Percentiles rank a stretch among this genome's conserved stretches.
phyloP scores from a whole-genome alignment of 2,888 invertebrate species.

The Eugnorisma glareosa region DNA sequence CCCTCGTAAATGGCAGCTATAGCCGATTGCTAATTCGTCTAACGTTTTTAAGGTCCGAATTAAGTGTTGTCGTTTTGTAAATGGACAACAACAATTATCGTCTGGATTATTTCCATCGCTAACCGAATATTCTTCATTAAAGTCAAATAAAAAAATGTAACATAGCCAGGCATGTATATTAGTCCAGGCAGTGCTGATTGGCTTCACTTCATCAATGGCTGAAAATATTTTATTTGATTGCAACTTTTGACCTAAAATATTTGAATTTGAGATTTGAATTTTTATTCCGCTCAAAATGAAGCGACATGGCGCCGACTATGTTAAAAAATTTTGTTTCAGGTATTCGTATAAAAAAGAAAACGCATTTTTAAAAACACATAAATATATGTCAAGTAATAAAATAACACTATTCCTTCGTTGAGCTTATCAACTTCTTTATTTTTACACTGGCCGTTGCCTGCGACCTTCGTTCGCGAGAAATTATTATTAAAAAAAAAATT shows the following conservation, averaged over 20 bases:
- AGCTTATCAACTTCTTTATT: not conserved
- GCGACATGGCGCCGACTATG: not conserved
- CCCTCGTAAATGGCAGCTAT: slow-evolving; percentile 25
- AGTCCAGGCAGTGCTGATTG: slow-evolving; percentile 27
- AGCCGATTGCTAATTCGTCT: slow-evolving; percentile 37
- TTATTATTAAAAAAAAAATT: too few species aligned
- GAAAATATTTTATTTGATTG: slow-evolving; percentile 23
- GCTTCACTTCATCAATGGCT: slow-evolving; percentile 36
- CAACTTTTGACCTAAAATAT: slow-evolving; percentile 23
- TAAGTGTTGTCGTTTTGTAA: slow-evolving; percentile 32
- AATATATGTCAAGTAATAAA: not conserved
- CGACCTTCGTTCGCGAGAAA: too few species aligned
- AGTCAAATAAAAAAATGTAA: slow-evolving; percentile 8
- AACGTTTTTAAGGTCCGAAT: slow-evolving; percentile 26
- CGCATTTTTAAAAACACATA: not conserved
- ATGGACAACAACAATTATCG: slow-evolving; percentile 15
- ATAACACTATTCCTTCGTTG: not conserved
- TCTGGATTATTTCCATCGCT: slow-evolving; percentile 11
- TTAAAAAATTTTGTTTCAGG: not conserved
- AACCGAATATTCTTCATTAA: slow-evolving; percentile 6
- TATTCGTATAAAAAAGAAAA: not conserved
- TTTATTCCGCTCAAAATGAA: slow-evolving; percentile 1
- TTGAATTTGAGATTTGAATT: slow-evolving; percentile 11
- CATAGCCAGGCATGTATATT: not conserved
- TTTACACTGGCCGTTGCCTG: too few species aligned